Percentiles rank a stretch among this genome's conserved stretches.
phyloP scores from a whole-genome alignment of 2,888 invertebrate genomes.

The Cephus sareptanus region DNA sequence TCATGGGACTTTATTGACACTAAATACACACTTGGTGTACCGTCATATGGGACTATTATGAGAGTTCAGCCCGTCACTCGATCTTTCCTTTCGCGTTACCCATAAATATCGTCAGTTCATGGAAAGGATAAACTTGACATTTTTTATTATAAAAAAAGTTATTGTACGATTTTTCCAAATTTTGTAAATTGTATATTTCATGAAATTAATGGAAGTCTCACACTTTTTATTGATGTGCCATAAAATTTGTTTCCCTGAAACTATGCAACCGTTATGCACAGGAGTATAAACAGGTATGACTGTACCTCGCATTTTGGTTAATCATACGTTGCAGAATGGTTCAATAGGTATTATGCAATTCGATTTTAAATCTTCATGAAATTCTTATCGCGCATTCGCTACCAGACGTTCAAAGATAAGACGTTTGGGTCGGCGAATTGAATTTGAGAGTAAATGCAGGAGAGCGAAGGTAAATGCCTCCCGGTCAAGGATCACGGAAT shows the following conservation, averaged over 20 bases:
- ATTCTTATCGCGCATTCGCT: background rate
- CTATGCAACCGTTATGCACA: background rate
- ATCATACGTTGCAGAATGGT: background rate
- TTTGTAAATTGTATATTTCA: background rate
- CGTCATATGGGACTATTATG: background rate
- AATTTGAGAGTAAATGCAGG: background rate
- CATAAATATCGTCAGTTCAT: background rate
- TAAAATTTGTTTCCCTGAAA: background rate
- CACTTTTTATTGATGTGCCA: background rate
- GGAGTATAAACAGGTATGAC: background rate
- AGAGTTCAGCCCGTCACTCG: background rate
- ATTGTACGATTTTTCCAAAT: too few species aligned
- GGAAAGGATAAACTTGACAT: background rate
- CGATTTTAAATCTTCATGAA: background rate
- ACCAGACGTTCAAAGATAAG: background rate
- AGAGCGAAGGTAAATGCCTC: background rate
- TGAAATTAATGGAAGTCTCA: background rate
- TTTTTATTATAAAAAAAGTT: background rate
- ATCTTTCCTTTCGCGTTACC: background rate
- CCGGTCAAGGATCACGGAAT: background rate
- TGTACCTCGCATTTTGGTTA: background rate
- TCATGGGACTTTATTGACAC: slow-evolving; percentile 35
- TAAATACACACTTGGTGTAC: slow-evolving; percentile 25
- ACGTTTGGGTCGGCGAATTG: background rate
- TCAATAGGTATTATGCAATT: background rate